A percentile compares a stretch with the other conserved stretches of the same genome.
These are phyloP conservation scores for Muscidifurax raptorellus DNA, from an alignment of 1,140 invertebrate genomes.

Conservation along the genomic window DNA sequence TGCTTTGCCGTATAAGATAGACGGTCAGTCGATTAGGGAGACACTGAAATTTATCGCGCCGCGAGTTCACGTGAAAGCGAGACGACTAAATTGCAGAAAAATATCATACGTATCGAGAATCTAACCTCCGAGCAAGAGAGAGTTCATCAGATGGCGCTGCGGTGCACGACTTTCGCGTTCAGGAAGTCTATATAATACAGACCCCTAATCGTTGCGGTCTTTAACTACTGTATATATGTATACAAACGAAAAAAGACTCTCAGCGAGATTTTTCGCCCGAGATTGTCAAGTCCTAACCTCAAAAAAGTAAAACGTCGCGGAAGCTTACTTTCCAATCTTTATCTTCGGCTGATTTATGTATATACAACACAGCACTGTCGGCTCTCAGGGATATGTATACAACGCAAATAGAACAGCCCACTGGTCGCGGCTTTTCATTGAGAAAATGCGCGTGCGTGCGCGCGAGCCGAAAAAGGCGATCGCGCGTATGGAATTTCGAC, in stretches of 20 bases:
- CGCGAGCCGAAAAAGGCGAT: not conserved
- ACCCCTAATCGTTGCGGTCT: not conserved
- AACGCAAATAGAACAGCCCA: not conserved
- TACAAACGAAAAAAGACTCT: not conserved
- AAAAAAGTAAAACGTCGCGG: not conserved
- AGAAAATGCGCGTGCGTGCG: not conserved
- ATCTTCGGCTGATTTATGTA: not conserved
- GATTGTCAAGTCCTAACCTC: not conserved
- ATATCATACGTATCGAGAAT: not conserved
- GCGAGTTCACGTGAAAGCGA: not conserved
- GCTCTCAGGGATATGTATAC: not conserved
- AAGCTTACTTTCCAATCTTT: not conserved
- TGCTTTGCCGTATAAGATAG: not conserved
- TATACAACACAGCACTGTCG: not conserved
- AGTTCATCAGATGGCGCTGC: not conserved
- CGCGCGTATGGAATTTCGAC: constrained; percentile 10
- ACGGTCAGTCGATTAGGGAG: not conserved
- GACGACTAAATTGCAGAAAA: not conserved
- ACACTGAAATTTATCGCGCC: not conserved
- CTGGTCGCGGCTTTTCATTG: not conserved
- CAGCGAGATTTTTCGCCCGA: not conserved
- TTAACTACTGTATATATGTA: not conserved
- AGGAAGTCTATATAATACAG: not conserved
- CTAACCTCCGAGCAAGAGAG: not conserved
- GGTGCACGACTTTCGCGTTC: not conserved